A percentile compares a stretch with the other conserved stretches of the same genome.
Evolutionary conservation across 2,888 invertebrate species (phyloP).

Genomic region (Brachylomia viminalis): DNA sequence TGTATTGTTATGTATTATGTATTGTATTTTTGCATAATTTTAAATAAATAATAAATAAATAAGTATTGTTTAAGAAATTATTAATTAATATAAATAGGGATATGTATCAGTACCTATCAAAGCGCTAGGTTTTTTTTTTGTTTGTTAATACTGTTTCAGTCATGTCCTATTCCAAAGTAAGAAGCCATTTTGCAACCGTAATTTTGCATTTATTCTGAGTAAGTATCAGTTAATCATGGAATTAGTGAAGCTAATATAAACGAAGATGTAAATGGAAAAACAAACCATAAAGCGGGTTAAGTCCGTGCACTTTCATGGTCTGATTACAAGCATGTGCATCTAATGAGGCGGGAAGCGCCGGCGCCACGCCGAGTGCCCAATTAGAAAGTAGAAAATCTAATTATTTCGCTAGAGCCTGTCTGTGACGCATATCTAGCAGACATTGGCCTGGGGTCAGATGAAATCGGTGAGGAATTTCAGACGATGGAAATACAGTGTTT

Average conservation of each 20-base stretch:
- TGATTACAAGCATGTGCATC: slow-evolving; percentile 55
- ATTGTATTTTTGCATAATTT: too few species aligned
- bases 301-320: slow-evolving; percentile 53
- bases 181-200: too few species aligned
- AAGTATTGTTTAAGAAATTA: too few species aligned
- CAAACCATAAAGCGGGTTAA: slow-evolving; percentile 28
- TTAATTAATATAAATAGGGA: too few species aligned
- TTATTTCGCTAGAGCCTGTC: slow-evolving; percentile 70
- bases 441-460: slow-evolving; percentile 32
- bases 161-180: too few species aligned
- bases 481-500: not conserved
- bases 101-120: too few species aligned
- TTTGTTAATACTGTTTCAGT: too few species aligned
- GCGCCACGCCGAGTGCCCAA: slow-evolving; percentile 75
- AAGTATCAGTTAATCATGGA: too few species aligned
- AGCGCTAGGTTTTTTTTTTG: too few species aligned
- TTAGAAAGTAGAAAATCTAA: slow-evolving; percentile 82
- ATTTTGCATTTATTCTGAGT: too few species aligned
- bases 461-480: slow-evolving; percentile 14
- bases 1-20: too few species aligned
- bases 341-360: slow-evolving; percentile 70
- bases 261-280: slow-evolving; percentile 30
- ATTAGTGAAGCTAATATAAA: slow-evolving; percentile 7
- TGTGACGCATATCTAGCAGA: slow-evolving; percentile 34
- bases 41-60: too few species aligned